Conservation (phyloP, 2,888 invertebrate genomes). For the Meta bourneti region DNA sequence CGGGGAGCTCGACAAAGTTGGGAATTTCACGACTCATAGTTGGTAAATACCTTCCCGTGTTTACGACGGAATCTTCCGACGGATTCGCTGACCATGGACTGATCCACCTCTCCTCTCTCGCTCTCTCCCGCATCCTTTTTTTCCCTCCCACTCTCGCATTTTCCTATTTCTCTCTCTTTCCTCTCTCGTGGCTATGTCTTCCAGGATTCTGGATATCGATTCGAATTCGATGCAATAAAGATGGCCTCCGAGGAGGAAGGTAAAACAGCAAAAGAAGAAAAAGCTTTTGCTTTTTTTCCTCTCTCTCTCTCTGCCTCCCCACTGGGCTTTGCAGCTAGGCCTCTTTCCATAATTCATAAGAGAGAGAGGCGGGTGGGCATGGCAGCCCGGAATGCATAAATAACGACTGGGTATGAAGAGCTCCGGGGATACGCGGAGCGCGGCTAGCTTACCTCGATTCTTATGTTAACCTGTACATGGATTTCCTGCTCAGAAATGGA, state of each 20-base stretch:
- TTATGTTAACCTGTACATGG: constrained; percentile 36
- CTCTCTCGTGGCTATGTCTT: constrained; percentile 3
- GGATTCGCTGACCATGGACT: constrained; percentile 73
- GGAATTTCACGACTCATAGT: constrained; percentile 75
- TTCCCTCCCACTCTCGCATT: constrained; percentile 9
- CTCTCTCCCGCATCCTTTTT: constrained; percentile 17
- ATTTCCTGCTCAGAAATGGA: not conserved
- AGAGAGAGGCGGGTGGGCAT: constrained; percentile 16
- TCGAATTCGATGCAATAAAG: constrained; percentile 67
- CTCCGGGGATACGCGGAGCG: not conserved
- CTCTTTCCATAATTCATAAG: constrained; percentile 75
- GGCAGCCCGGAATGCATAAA: constrained; percentile 61
- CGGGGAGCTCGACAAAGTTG: constrained; percentile 65
- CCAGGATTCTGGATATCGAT: constrained; percentile 59
- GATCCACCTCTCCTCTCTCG: not conserved
- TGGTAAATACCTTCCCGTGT: constrained; percentile 74
- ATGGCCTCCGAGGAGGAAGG: constrained; percentile 23
- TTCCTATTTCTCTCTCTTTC: not conserved
- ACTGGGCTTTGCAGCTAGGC: constrained; percentile 11
- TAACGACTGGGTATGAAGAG: constrained; percentile 10
- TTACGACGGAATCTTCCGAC: constrained; percentile 61
- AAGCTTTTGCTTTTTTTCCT: not conserved
- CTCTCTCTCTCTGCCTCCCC: constrained; percentile 17
- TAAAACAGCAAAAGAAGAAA: constrained; percentile 27
- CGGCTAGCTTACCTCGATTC: not conserved